Percentiles rank a stretch among this genome's conserved stretches.
Evolutionary conservation across 2,888 invertebrate species (phyloP).

Genomic region (Mythimna ferrago): DNA sequence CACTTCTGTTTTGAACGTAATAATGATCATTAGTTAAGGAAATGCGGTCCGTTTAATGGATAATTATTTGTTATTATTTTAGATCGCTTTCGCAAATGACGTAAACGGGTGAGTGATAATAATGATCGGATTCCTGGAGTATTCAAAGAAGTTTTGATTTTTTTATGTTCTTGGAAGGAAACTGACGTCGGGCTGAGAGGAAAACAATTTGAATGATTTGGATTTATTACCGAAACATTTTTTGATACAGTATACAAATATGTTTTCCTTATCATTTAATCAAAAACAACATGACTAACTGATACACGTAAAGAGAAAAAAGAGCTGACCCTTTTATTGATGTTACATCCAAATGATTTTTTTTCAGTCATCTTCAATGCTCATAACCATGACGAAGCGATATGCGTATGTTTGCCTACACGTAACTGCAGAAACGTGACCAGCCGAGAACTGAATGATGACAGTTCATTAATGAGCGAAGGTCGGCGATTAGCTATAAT

Average conservation of each 20-base stretch:
- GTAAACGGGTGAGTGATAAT: background rate
- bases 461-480: conserved; percentile 62
- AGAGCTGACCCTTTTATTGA: background rate
- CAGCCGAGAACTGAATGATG: conserved; percentile 46
- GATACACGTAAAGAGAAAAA: background rate
- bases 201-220: background rate
- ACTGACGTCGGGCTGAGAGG: background rate
- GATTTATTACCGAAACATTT: no score
- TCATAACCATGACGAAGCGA: conserved; percentile 29
- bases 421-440: conserved; percentile 56
- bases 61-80: conserved; percentile 46
- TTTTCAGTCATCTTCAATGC: conserved; percentile 29
- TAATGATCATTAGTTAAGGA: conserved; percentile 58
- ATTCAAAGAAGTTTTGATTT: no score
- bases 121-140: background rate
- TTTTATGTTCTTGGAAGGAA: background rate
- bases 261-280: background rate
- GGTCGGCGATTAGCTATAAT: conserved; percentile 62
- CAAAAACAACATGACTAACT: background rate
- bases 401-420: conserved; percentile 25
- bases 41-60: conserved; percentile 48
- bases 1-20: conserved; percentile 48
- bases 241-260: background rate
- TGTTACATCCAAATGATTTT: conserved; percentile 7
- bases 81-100: conserved; percentile 3